These are phyloP conservation scores for Macropodus opercularis DNA, from an alignment of 2,797 vertebrate genomes.

Conservation along the genomic window DNA sequence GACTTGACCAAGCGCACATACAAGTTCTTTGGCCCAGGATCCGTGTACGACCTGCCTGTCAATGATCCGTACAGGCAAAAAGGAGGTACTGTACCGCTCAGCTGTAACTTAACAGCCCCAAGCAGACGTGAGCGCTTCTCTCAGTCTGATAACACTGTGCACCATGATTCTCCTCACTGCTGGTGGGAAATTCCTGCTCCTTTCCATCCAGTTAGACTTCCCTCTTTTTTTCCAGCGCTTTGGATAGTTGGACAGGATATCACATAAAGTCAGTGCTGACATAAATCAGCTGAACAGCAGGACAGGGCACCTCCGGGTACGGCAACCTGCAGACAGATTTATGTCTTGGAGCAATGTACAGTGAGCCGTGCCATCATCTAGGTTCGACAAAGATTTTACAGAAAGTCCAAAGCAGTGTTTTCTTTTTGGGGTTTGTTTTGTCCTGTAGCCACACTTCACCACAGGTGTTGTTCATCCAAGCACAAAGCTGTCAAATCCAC, in stretches of 20 bases:
- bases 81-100: constrained; percentile 55
- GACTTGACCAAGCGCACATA: constrained; percentile 69
- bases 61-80: constrained; percentile 74
- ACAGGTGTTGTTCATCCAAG: background rate
- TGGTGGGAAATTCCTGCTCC: constrained; percentile 29
- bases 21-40: constrained; percentile 74
- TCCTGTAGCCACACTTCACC: background rate
- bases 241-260: constrained; percentile 21
- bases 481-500: background rate
- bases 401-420: constrained; percentile 13
- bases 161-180: constrained; percentile 25
- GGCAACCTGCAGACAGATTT: constrained; percentile 24
- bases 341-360: constrained; percentile 9
- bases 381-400: constrained; percentile 27
- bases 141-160: constrained; percentile 22
- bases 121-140: constrained; percentile 23
- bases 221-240: constrained; percentile 27
- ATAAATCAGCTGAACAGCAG: constrained; percentile 32
- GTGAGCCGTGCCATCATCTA: constrained; percentile 24
- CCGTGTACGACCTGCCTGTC: constrained; percentile 74
- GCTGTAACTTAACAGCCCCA: background rate
- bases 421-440: background rate
- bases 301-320: constrained; percentile 22
- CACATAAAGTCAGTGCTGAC: constrained; percentile 25
- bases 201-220: constrained; percentile 44